Percentiles rank a stretch among this genome's conserved stretches.
Conservation (phyloP, 37 sponge, comb jelly and placozoan species). For the Lycopodina hypogea region DNA sequence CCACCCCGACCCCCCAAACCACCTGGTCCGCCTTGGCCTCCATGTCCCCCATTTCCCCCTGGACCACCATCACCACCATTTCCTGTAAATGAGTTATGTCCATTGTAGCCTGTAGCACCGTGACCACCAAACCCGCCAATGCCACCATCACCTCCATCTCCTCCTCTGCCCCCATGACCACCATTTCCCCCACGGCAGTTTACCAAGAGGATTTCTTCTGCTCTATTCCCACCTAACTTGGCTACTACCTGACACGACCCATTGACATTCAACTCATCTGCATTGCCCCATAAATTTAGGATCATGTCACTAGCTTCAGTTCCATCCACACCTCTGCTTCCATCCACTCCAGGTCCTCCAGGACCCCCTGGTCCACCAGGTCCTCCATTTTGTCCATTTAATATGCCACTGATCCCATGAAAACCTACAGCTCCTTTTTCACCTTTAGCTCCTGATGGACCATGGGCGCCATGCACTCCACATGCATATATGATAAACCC, state of each 20-base stretch:
- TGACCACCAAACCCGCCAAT: conserved; percentile 57
- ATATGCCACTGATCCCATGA: conserved; percentile 6
- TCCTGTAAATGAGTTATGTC: conserved; percentile 37
- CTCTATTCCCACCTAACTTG: conserved; percentile 50
- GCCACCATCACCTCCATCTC: conserved; percentile 71
- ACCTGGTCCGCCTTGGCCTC: conserved; percentile 72
- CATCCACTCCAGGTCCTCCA: conserved; percentile 60
- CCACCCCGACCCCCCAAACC: conserved; percentile 65
- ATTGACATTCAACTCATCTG: conserved; percentile 41
- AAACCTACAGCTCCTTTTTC: conserved; percentile 20
- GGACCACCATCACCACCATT: conserved; percentile 66
- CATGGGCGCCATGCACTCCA: conserved; percentile 46
- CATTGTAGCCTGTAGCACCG: conserved; percentile 51
- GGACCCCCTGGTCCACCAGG: conserved; percentile 53
- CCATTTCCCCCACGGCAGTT: conserved; percentile 76
- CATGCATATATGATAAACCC: conserved; percentile 48
- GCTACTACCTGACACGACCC: conserved; percentile 41
- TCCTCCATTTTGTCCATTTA: conserved; percentile 50
- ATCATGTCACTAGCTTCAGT: conserved; percentile 75
- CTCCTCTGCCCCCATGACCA: conserved; percentile 75
- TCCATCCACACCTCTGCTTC: conserved; percentile 41
- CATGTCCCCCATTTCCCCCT: conserved; percentile 75
- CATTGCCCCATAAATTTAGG: conserved; percentile 46
- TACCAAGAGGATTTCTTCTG: conserved; percentile 65
- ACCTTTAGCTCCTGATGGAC: conserved; percentile 40